Evolutionary conservation across 2,888 invertebrate species (phyloP), one percentile per base, ranked within the genome.

Genomic region (Pachliopta kotzebuea): DNA sequence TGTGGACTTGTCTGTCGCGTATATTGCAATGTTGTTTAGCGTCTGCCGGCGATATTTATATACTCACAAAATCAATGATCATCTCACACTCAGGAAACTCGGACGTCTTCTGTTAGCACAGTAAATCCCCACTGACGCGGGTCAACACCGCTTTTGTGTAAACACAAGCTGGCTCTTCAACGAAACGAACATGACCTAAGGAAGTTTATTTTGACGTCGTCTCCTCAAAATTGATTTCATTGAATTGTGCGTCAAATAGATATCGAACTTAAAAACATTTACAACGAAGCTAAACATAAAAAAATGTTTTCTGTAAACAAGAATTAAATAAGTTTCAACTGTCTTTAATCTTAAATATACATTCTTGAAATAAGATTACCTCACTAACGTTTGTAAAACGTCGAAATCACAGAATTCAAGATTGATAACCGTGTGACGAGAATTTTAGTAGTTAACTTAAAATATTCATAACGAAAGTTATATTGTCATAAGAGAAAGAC

Each of bases 81-180:
- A 37, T 61, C 45, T 45, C 62, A 20, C 57, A 49, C 57, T 31
- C 60, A 53, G 52, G 31, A 42, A 29, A 42, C 62, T 50, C 26
- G 21, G 31, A 29, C 58, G 55, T 62, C 58, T 42, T 56, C 21
- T 60, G 62, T 62, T 59, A 29, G 50, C 59, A 55, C 26, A 42
- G 65, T 62, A 66, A 66, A 66, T 62, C 58, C 65, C 65, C 62
- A 50, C 37, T 66, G 65, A 66, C 65, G 65, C 52, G 59, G 63
- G 26, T n/a, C 45, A 45, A 45, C 45, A n/a, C 45, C 18, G n/a
- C 53, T 53, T 7, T 45, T 24, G 31, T 29, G 55, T 37, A 64
- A 64, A 64, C 37, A 64, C 29, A 55, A 11, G 29, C 11, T 8
- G 26, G 37, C 55, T 29, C 29, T 63, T 60, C 63, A 24, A 60